A percentile compares a stretch with the other conserved stretches of the same genome.
Evolutionary conservation across 1,140 invertebrate genomes (phyloP).

Genomic region (Neodiprion pinetum): DNA sequence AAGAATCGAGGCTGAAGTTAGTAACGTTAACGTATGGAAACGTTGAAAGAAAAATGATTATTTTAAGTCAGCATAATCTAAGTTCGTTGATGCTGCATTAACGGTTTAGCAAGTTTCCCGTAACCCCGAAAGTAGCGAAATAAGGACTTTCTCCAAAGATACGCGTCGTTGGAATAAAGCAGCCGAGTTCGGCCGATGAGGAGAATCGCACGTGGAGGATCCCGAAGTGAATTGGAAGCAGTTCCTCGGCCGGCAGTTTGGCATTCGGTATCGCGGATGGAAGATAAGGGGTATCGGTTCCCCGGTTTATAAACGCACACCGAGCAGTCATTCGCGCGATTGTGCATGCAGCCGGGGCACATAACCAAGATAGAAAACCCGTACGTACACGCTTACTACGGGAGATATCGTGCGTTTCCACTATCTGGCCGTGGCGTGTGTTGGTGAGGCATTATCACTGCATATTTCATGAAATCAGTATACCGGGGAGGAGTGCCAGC

Average conservation of each 20-base stretch:
- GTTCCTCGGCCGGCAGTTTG: neutral
- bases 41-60: too few species aligned
- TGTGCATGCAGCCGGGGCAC: slow-evolving; percentile 27
- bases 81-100: too few species aligned
- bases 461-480: slow-evolving; percentile 54
- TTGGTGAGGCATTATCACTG: slow-evolving; percentile 50
- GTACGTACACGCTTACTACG: slow-evolving; percentile 31
- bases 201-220: too few species aligned
- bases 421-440: slow-evolving; percentile 16
- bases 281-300: neutral
- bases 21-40: too few species aligned
- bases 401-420: slow-evolving; percentile 41
- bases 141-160: too few species aligned
- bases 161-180: too few species aligned
- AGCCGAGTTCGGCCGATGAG: too few species aligned
- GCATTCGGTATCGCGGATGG: neutral
- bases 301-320: neutral
- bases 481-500: slow-evolving; percentile 29
- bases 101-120: too few species aligned
- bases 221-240: too few species aligned
- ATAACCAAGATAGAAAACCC: slow-evolving; percentile 48
- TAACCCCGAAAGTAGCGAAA: too few species aligned
- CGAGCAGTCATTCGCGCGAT: slow-evolving; percentile 30
- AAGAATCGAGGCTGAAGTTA: too few species aligned
- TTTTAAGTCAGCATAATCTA: too few species aligned